Evolutionary conservation across 1,140 invertebrate genomes (phyloP), one percentile per base, ranked within the genome.

Genomic region (Ephestia elutella): DNA sequence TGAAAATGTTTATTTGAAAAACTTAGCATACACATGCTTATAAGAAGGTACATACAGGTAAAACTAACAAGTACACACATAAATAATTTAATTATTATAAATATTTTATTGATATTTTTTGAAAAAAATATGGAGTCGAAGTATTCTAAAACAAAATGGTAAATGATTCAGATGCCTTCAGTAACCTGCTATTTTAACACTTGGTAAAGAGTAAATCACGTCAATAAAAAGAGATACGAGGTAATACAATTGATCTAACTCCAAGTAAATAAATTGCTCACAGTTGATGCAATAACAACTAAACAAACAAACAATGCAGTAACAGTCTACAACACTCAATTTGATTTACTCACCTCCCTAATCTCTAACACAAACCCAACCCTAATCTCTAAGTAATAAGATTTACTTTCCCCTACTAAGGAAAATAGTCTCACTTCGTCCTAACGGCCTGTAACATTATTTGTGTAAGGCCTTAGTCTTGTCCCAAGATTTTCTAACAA

Each of bases 401-500:
- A 61, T 59, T 58, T 35, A 32, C 17, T 56, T 20, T 62, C 13
- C 18, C 8, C 13, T 49, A 25, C 5, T 8, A 8, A 17, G 20
- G 30, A 53, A 32, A 54, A 55, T 56, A 55, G 48, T 30, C 21
- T 51, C 50, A 60, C 50, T 68, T 68, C 66, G 60, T 64, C 57
- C 15, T 68, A 57, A 62, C 59, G 57, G 50, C 49, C 53, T 59
- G 61, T 59, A 54, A 63, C 65, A 63, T 68, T 68, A 68, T 68
- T 68, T 68, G 65, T 60, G 28, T 63, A 66, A 68, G 65, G 60
- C 55, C 60, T 68, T 63, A 62, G 58, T 57, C 57, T 59, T 68
- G 65, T 64, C 65, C 64, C 70, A 73, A 72, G 71, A 72, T 78
- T 75, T 80, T 66, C 65, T 64, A 62, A 73, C 66, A 62, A 70